These are phyloP conservation scores for Chaetophractus vellerosus DNA, from an alignment of 2,797 vertebrate genomes.

Conservation along the genomic window DNA sequence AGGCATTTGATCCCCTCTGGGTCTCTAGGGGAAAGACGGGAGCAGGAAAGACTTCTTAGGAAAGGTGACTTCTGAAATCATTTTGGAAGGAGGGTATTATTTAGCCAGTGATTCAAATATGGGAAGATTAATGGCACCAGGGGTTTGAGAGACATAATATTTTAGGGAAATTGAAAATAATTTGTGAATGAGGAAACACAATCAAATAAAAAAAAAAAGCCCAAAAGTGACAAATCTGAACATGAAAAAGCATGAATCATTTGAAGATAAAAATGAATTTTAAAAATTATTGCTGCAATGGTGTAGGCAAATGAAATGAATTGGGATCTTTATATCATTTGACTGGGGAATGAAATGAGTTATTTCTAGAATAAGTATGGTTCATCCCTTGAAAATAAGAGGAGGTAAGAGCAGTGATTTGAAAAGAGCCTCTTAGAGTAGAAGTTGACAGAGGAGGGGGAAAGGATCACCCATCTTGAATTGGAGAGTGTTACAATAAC, in stretches of 20 bases:
- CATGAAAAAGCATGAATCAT: slow-evolving; percentile 17
- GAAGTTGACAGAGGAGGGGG: background rate
- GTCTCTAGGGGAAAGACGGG: background rate
- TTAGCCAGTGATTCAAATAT: slow-evolving; percentile 38
- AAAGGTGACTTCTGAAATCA: background rate
- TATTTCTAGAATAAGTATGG: background rate
- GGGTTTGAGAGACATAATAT: background rate
- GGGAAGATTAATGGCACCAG: background rate
- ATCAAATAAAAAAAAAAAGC: slow-evolving; percentile 45
- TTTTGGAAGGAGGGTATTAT: background rate
- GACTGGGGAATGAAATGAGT: background rate
- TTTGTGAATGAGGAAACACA: background rate
- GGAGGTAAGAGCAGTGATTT: background rate
- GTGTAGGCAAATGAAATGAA: background rate
- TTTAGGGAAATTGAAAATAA: background rate
- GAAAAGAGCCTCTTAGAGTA: background rate
- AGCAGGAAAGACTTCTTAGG: background rate
- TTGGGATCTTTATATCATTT: background rate
- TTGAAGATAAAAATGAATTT: slow-evolving; percentile 33
- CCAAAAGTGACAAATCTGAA: background rate
- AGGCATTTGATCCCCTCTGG: background rate
- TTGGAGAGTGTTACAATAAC: background rate
- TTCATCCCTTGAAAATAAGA: background rate
- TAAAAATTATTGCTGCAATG: background rate
- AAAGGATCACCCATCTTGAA: background rate